phyloP scores from a whole-genome alignment of 2,113 vertebrate genomes.

The Fregata magnificens region DNA sequence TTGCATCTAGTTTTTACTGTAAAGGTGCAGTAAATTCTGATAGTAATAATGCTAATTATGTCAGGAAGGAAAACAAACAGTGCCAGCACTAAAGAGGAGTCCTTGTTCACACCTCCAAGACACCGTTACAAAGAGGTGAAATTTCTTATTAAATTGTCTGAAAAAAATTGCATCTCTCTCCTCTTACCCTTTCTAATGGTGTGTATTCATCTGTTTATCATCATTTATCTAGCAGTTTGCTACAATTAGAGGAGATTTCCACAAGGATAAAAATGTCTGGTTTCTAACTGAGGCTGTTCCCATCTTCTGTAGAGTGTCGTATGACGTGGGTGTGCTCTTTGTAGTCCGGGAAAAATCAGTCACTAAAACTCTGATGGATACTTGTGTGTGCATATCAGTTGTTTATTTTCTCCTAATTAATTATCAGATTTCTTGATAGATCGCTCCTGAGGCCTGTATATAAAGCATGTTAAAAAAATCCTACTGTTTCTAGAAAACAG shows the following conservation, averaged over 20 bases:
- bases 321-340: neutral
- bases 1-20: neutral
- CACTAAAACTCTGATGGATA: neutral
- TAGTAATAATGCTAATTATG: neutral
- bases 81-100: neutral
- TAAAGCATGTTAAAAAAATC: neutral
- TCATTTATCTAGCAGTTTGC: neutral
- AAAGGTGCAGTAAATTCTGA: neutral
- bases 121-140: neutral
- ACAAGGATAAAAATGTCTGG: neutral
- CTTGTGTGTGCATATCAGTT: neutral
- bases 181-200: neutral
- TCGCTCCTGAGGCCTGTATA: neutral
- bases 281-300: neutral
- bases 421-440: neutral
- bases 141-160: neutral
- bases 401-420: neutral
- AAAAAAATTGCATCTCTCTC: neutral
- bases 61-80: neutral
- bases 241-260: neutral
- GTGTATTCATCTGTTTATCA: neutral
- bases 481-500: neutral
- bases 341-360: neutral
- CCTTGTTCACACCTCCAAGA: neutral
- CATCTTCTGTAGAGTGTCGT: neutral